Conservation (phyloP, 2,888 invertebrate genomes). For the Lysandra coridon region DNA sequence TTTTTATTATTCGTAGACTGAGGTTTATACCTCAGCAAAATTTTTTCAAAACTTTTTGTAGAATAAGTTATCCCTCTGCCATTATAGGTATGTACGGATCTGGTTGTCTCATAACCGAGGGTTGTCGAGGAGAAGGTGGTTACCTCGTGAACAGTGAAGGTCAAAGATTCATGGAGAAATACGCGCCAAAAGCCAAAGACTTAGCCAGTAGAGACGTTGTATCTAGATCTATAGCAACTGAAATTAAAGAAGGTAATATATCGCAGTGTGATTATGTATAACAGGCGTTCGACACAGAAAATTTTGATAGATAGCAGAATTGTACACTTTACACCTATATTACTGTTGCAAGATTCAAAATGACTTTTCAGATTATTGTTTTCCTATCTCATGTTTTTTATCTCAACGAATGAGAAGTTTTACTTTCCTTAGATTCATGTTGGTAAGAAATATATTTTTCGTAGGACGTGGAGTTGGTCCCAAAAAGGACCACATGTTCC, state of each 20-base stretch:
- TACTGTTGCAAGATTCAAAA: too few relatives aligned
- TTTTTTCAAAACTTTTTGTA: too few relatives aligned
- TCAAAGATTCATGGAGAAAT: constrained; percentile 98
- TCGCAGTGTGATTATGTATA: background rate
- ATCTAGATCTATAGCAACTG: constrained; percentile 97
- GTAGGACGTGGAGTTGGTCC: constrained; percentile 93
- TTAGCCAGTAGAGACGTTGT: constrained; percentile 99
- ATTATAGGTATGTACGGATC: constrained; percentile 95
- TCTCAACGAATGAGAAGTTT: too few relatives aligned
- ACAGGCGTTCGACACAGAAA: too few relatives aligned
- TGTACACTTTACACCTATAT: too few relatives aligned
- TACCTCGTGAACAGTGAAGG: constrained; percentile 96
- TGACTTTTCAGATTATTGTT: too few relatives aligned
- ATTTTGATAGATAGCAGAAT: too few relatives aligned
- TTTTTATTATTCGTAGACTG: too few relatives aligned
- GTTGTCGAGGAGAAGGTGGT: constrained; percentile 97
- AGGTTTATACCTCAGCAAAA: too few relatives aligned
- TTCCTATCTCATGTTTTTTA: too few relatives aligned
- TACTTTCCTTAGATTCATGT: too few relatives aligned
- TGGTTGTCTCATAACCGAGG: constrained; percentile 98
- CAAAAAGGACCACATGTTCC: constrained; percentile 95
- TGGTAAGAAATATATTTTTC: too few relatives aligned
- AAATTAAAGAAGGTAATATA: constrained; percentile 86
- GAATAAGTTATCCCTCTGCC: background rate
- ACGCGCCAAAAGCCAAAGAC: constrained; percentile 98